Evolutionary conservation across 2,888 invertebrate species (phyloP).

Genomic region (Opisthograptis luteolata): DNA sequence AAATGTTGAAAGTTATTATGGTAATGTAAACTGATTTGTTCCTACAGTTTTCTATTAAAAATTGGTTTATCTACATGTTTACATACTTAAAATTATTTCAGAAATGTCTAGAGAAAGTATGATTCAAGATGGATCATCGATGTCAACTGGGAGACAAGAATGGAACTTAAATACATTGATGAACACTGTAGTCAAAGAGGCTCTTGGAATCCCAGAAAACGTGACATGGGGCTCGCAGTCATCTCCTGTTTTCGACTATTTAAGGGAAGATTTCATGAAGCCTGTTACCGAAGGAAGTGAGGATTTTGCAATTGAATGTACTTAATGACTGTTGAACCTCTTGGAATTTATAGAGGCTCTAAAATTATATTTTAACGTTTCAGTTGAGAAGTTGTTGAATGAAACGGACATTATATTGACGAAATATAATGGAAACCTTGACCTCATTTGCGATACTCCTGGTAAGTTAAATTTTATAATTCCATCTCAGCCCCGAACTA

Average conservation of each 20-base stretch:
- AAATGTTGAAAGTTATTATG: slow-evolving; percentile 31
- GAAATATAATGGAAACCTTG: slow-evolving; percentile 92
- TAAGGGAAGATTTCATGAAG: slow-evolving; percentile 91
- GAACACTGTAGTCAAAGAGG: slow-evolving; percentile 88
- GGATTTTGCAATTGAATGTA: slow-evolving; percentile 30
- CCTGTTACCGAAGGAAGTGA: slow-evolving; percentile 86
- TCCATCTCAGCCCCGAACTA: too few relatives aligned
- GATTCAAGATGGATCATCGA: slow-evolving; percentile 56
- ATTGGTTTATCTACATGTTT: too few relatives aligned
- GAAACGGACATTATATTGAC: slow-evolving; percentile 87
- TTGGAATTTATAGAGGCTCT: background rate
- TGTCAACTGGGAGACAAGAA: slow-evolving; percentile 41
- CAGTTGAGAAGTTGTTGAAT: slow-evolving; percentile 88
- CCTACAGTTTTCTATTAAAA: too few relatives aligned
- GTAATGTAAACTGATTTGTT: too few relatives aligned
- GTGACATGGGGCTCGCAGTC: slow-evolving; percentile 88
- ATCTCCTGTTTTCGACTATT: slow-evolving; percentile 82
- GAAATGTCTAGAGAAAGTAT: slow-evolving; percentile 64
- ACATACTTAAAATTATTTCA: slow-evolving; percentile 39
- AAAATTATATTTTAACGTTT: slow-evolving; percentile 39
- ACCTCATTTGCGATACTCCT: slow-evolving; percentile 92
- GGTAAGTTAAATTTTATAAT: slow-evolving; percentile 81
- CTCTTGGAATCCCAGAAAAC: slow-evolving; percentile 86
- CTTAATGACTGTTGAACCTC: too few relatives aligned
- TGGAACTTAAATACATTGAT: slow-evolving; percentile 83